A percentile compares a stretch with the other conserved stretches of the same genome.
Conservation (phyloP, 23 tunicate genomes). For the Trididemnum clinides region DNA sequence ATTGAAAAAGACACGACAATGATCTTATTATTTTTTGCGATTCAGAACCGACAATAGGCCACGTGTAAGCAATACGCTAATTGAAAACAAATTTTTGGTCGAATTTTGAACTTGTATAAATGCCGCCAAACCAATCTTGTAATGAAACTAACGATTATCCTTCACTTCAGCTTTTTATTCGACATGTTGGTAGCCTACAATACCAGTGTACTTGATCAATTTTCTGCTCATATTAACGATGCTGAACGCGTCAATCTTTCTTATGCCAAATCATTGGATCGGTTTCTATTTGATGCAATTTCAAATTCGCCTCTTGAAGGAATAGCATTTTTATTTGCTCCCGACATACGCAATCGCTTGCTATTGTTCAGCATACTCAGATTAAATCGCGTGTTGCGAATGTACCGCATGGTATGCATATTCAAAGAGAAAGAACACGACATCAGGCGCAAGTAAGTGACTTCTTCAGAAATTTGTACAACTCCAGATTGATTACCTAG, state of each 20-base stretch:
- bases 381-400: slow-evolving; percentile 65
- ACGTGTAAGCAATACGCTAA: too few relatives aligned
- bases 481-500: too few relatives aligned
- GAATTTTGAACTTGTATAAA: too few relatives aligned
- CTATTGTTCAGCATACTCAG: slow-evolving; percentile 41
- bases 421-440: slow-evolving; percentile 68
- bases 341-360: slow-evolving; percentile 10
- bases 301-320: slow-evolving; percentile 68
- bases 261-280: slow-evolving; percentile 48
- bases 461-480: too few relatives aligned
- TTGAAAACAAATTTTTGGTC: background rate
- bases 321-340: slow-evolving; percentile 41
- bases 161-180: slow-evolving; percentile 55
- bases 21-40: too few relatives aligned
- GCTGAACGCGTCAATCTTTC: slow-evolving; percentile 30
- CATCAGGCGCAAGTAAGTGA: slow-evolving; percentile 64
- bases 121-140: too few relatives aligned
- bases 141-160: too few relatives aligned
- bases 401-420: slow-evolving; percentile 43
- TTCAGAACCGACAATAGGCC: too few relatives aligned
- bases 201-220: slow-evolving; percentile 69
- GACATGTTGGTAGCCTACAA: slow-evolving; percentile 84
- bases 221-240: slow-evolving; percentile 55
- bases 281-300: slow-evolving; percentile 65
- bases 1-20: too few relatives aligned